phyloP scores from a whole-genome alignment of 2,113 vertebrate species.

The Mormyrus iriodes region DNA sequence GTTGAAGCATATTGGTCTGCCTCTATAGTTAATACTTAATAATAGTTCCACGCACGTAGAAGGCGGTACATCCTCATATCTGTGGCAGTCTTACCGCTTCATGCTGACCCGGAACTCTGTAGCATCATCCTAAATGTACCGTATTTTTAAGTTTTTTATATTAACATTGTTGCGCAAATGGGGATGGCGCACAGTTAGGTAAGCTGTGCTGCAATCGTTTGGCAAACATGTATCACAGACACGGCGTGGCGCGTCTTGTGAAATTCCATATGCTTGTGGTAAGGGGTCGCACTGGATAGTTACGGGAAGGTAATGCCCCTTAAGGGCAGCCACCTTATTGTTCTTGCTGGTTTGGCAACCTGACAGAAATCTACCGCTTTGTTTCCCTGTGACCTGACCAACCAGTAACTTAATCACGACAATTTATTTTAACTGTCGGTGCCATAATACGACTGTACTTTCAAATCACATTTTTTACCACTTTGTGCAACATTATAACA shows the following conservation, averaged over 20 bases:
- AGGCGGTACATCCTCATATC: constrained; percentile 55
- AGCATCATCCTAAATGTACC: constrained; percentile 39
- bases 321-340: constrained; percentile 75
- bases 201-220: constrained; percentile 70
- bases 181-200: constrained; percentile 60
- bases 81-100: constrained; percentile 59
- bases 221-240: constrained; percentile 85
- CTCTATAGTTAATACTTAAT: constrained; percentile 60
- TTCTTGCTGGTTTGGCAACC: constrained; percentile 81
- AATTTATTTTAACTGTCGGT: constrained; percentile 84
- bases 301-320: constrained; percentile 85
- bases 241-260: constrained; percentile 82
- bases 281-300: constrained; percentile 78
- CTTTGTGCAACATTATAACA: not conserved
- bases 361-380: constrained; percentile 87
- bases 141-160: constrained; percentile 30
- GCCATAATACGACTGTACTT: constrained; percentile 32
- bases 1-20: constrained; percentile 61
- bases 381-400: constrained; percentile 53
- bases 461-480: no score
- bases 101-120: constrained; percentile 12
- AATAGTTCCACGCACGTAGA: constrained; percentile 64
- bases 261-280: constrained; percentile 92
- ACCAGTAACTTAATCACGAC: constrained; percentile 66
- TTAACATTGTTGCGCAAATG: not conserved